Evolutionary conservation across 1,140 invertebrate genomes (phyloP), one percentile per base, ranked within the genome.

Genomic region (Hylaeus volcanicus): DNA sequence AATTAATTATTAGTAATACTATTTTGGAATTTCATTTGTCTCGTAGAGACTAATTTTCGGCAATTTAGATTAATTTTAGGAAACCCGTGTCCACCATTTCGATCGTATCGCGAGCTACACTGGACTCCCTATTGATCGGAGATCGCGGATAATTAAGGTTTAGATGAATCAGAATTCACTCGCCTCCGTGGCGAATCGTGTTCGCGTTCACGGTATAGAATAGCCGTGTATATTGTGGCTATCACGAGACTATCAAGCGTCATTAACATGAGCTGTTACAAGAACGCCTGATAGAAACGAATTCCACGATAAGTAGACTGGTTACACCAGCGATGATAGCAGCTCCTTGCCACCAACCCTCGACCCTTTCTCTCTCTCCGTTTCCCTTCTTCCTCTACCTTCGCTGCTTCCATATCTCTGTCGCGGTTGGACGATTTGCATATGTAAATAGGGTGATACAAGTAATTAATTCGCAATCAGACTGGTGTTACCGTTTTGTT

Each of bases 401-500:
- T 1, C 51, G 66, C 48, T 75, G 68, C 75, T 79, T 79, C 77
- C 80, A 71, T 88, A 81, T 87, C 86, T 84, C 76, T 69, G 63
- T 66, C 61, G 81, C 82, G 72, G 76, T 61, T 39, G 53, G 61
- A 8, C 77, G 65, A 91, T 92, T 92, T 92, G 88, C 91, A 93
- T 92, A 93, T 93, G 92, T 90, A 92, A 92, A 93, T 92, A 37
- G 55, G 41, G 73, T 81, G 90, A 92, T 93, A 92, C 90, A 92
- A 92, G 91, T 92, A 93, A 92, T 93, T 93, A 92, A 92, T 93
- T 93, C 86, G 89, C 89, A 91, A 92, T 92, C 90, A 91, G 89
- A 66, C 86, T 79, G 83, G 87, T 81, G 82, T 86, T 88, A 88
- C 83, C 86, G 85, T 86, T 82, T 84, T 84, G 86, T 87, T 88